These are phyloP conservation scores for Nannospalax galili DNA, from an alignment of 2,113 vertebrate species.

Conservation along the genomic window DNA sequence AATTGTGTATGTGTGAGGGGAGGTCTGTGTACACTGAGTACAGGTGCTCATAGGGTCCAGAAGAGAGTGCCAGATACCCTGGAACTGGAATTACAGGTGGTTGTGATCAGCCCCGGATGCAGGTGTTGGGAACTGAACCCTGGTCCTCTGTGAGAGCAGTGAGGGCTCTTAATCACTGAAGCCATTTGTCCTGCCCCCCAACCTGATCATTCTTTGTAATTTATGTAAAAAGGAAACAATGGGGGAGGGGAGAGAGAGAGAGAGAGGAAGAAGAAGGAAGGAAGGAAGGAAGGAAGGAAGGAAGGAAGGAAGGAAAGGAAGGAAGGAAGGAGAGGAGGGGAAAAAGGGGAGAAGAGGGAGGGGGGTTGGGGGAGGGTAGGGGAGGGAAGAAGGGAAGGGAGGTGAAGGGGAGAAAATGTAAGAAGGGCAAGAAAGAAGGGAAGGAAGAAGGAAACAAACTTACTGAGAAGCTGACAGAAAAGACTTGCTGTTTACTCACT, in stretches of 20 bases:
- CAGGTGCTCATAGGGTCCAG: background rate
- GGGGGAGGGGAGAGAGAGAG: too few relatives aligned
- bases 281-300: too few relatives aligned
- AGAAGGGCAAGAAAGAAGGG: background rate
- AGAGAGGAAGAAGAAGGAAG: too few relatives aligned
- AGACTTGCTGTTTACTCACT: background rate
- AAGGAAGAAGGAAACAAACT: background rate
- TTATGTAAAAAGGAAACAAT: background rate
- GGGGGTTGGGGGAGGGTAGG: too few relatives aligned
- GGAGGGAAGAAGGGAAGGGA: too few relatives aligned
- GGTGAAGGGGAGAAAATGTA: background rate
- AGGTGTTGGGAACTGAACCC: too few relatives aligned
- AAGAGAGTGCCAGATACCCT: background rate
- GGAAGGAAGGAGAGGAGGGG: too few relatives aligned
- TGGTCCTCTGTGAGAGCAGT: background rate
- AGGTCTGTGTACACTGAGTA: background rate
- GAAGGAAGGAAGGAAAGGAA: too few relatives aligned
- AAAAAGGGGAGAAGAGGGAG: too few relatives aligned
- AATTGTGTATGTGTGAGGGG: background rate
- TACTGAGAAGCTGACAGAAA: background rate
- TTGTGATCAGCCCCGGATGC: background rate
- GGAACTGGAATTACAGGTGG: background rate
- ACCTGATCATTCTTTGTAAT: background rate
- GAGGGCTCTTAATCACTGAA: too few relatives aligned
- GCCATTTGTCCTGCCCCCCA: background rate